Percentiles rank a stretch among this genome's conserved stretches.
Evolutionary conservation across 2,888 invertebrate species (phyloP).

Genomic region (Fissipunctia ypsillon): DNA sequence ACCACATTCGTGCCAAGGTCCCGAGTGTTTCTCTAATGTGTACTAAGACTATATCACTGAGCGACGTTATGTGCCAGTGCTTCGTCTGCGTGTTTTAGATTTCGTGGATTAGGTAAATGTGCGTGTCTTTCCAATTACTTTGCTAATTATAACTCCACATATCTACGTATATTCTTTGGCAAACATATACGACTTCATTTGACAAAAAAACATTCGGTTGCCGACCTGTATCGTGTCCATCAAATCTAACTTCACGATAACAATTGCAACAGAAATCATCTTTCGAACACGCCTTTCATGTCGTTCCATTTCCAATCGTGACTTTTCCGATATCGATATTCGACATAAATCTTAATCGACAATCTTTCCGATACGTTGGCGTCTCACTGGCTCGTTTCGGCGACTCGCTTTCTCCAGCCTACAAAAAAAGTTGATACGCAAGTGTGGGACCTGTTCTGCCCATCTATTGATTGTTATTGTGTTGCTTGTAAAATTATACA

Average conservation of each 20-base stretch:
- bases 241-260: conserved; percentile 32
- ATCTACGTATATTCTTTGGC: background rate
- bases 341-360: conserved; percentile 69
- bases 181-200: conserved; percentile 2
- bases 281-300: conserved; percentile 44
- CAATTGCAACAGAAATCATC: conserved; percentile 49
- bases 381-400: conserved; percentile 68
- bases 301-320: conserved; percentile 62
- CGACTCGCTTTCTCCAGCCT: conserved; percentile 81
- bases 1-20: conserved; percentile 82
- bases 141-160: conserved; percentile 13
- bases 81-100: conserved; percentile 38
- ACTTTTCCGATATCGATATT: conserved; percentile 69
- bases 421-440: conserved; percentile 76
- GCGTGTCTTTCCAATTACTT: conserved; percentile 14
- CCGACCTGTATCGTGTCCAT: conserved; percentile 29
- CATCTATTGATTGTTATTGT: conserved; percentile 75
- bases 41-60: conserved; percentile 58
- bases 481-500: conserved; percentile 65
- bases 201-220: conserved; percentile 12
- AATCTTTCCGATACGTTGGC: conserved; percentile 65
- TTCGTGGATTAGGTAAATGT: conserved; percentile 33
- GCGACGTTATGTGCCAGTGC: conserved; percentile 63
- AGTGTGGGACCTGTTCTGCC: conserved; percentile 72
- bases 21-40: conserved; percentile 77